Percentiles rank a stretch among this genome's conserved stretches.
Evolutionary conservation across 2,113 vertebrate genomes (phyloP).

Genomic region (Hassar affinis): DNA sequence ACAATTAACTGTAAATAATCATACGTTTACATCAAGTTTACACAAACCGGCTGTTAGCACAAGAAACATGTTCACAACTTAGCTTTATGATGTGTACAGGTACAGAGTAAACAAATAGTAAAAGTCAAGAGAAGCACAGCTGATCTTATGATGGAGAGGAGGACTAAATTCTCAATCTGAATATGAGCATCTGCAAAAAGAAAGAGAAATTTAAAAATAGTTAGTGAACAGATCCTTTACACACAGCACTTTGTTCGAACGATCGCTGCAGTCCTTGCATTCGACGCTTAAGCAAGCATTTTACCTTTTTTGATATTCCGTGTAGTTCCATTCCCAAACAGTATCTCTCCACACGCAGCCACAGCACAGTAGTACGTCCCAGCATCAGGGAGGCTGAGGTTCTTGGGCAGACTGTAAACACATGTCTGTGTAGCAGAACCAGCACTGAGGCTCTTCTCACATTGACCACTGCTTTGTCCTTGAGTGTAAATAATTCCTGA

Average conservation of each 20-base stretch:
- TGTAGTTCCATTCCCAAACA: slow-evolving; percentile 54
- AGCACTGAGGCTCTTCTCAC: slow-evolving; percentile 15
- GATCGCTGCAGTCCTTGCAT: neutral
- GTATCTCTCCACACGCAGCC: slow-evolving; percentile 55
- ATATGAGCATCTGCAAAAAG: neutral
- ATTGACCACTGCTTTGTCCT: slow-evolving; percentile 36
- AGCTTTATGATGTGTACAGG: neutral
- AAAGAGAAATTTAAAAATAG: neutral
- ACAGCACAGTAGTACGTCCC: slow-evolving; percentile 55
- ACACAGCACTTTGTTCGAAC: neutral
- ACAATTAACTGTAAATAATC: too few species aligned
- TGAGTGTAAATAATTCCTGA: slow-evolving; percentile 48
- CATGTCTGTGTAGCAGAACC: slow-evolving; percentile 40
- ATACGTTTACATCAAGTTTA: neutral
- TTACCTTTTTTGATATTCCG: neutral
- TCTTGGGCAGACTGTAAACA: slow-evolving; percentile 56
- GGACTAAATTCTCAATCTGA: neutral
- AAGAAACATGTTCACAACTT: neutral
- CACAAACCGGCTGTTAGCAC: too few species aligned
- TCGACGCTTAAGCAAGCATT: neutral
- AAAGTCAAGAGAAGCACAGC: neutral
- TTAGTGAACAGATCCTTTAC: neutral
- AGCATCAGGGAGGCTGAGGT: slow-evolving; percentile 40
- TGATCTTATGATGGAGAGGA: slow-evolving; percentile 24
- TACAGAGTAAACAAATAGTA: neutral